These are phyloP conservation scores for Drosophila algonquin DNA, from an alignment of 2,888 invertebrate genomes.

Conservation along the genomic window DNA sequence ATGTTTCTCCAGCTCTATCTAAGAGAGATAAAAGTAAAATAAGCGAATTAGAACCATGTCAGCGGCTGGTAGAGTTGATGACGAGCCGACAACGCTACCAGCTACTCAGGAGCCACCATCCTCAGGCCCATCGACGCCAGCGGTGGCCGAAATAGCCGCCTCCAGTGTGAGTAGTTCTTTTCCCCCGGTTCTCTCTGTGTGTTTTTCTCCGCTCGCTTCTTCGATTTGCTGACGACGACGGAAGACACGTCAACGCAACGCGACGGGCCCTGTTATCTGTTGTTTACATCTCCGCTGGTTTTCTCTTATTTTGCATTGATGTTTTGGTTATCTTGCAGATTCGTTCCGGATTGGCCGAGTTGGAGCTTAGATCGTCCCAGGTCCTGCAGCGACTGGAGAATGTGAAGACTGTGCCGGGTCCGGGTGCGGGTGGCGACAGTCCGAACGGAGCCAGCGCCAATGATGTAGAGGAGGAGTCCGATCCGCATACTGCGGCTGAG, in stretches of 20 bases:
- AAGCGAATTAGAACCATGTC: conserved; percentile 52
- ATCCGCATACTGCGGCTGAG: conserved; percentile 32
- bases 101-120: conserved; percentile 32
- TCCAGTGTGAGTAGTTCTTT: conserved; percentile 80
- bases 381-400: conserved; percentile 89
- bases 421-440: conserved; percentile 15
- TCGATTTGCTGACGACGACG: conserved; percentile 66
- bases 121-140: conserved; percentile 63
- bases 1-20: neutral
- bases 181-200: neutral
- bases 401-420: conserved; percentile 79
- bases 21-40: conserved; percentile 21
- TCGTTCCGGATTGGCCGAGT: conserved; percentile 87
- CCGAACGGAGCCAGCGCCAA: conserved; percentile 2
- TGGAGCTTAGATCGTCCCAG: conserved; percentile 90
- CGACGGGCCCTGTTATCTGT: conserved; percentile 5
- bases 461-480: conserved; percentile 21
- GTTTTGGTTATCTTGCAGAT: conserved; percentile 82
- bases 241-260: conserved; percentile 48
- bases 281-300: conserved; percentile 17
- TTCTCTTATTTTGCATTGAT: conserved; percentile 19
- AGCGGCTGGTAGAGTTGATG: conserved; percentile 66
- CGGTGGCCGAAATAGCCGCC: conserved; percentile 82
- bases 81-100: conserved; percentile 53
- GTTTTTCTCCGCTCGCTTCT: conserved; percentile 27